Evolutionary conservation across 2,113 vertebrate species (phyloP).

Genomic region (Poecilia latipinna): DNA sequence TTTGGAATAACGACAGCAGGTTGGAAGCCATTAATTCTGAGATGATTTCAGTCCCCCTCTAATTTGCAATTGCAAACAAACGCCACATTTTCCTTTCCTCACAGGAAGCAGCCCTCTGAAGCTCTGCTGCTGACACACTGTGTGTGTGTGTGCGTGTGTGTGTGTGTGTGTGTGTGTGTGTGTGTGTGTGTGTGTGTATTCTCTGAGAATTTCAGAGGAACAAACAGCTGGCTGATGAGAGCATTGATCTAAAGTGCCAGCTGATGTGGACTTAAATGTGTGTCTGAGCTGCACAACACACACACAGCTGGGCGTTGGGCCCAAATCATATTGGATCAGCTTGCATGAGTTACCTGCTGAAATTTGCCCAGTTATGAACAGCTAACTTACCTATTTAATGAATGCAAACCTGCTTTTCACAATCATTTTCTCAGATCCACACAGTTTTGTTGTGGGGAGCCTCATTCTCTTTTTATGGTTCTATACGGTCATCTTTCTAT

Average conservation of each 20-base stretch:
- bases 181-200: not conserved
- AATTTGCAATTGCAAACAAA: constrained; percentile 16
- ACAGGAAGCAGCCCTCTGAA: constrained; percentile 6
- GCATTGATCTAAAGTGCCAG: constrained; percentile 45
- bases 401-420: not conserved
- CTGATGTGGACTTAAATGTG: constrained; percentile 41
- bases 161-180: not conserved
- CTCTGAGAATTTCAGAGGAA: not conserved
- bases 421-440: not conserved
- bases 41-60: constrained; percentile 2
- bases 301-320: not conserved
- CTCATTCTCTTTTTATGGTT: not conserved
- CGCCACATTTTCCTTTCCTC: constrained; percentile 5
- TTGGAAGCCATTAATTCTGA: constrained; percentile 27
- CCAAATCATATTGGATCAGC: not conserved
- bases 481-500: too few relatives aligned
- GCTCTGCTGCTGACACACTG: not conserved
- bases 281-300: not conserved
- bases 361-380: not conserved
- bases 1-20: constrained; percentile 19
- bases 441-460: not conserved
- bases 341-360: not conserved
- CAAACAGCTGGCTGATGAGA: constrained; percentile 46
- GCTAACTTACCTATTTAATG: not conserved
- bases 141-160: not conserved